Conservation (phyloP, 1,140 invertebrate species). For the Lucilia cuprina region DNA sequence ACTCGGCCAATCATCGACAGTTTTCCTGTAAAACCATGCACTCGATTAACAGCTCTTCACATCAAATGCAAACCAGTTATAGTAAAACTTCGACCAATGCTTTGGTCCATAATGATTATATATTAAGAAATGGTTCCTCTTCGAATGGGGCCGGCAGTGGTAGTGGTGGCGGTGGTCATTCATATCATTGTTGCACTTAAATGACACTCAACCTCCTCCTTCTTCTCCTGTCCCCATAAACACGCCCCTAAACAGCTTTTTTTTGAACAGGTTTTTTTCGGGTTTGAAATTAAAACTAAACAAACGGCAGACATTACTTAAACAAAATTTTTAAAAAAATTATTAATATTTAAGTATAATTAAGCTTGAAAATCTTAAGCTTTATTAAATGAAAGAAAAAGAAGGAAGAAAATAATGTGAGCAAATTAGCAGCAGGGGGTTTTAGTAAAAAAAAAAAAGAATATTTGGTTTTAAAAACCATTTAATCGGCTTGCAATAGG, state of each 20-base stretch:
- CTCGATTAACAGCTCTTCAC: slow-evolving; percentile 33
- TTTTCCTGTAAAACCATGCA: slow-evolving; percentile 39
- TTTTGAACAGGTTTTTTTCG: neutral
- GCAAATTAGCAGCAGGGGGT: neutral
- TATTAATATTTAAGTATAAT: neutral
- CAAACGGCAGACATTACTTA: neutral
- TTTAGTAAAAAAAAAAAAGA: neutral
- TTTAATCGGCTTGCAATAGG: neutral
- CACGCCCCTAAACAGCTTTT: neutral
- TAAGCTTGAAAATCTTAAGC: neutral
- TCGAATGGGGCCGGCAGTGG: neutral
- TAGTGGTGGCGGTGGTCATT: slow-evolving; percentile 14
- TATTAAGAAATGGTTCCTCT: slow-evolving; percentile 28
- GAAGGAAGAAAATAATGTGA: neutral
- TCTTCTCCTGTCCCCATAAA: too few relatives aligned
- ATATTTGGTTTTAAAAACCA: neutral
- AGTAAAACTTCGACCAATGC: slow-evolving; percentile 32
- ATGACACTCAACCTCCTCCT: too few relatives aligned
- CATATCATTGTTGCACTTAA: slow-evolving; percentile 39
- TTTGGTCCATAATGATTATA: slow-evolving; percentile 36
- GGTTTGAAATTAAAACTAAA: neutral
- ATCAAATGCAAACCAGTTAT: slow-evolving; percentile 35
- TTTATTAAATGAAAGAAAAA: neutral
- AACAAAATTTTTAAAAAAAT: neutral
- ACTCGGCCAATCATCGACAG: slow-evolving; percentile 36